Base-by-base conservation (phyloP, 2,888 invertebrate species). In the Euproctis similis region DNA sequence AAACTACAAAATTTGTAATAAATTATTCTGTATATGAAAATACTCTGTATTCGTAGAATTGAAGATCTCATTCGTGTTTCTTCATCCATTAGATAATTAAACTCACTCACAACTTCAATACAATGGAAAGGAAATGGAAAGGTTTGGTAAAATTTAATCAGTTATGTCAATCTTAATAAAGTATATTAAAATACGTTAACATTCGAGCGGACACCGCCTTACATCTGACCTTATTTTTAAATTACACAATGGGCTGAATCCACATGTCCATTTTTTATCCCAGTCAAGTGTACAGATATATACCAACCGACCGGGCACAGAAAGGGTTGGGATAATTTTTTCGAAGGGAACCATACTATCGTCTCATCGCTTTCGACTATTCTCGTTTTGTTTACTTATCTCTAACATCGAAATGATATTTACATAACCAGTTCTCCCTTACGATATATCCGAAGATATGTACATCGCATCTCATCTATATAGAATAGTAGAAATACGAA, bases 141-240 rank as follows among this genome's bases (percentile, higher is more conserved):
- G 72, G 64, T 68, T 46, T 31, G 34, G 35, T 60, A 59, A 59
- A 55, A 53, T 59, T 36, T 70, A 75, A 82, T 84, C 82, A 70
- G 63, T 52, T 52, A 63, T 62, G 76, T 80, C 81, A 80, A 84
- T 84, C 82, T 78, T 72, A 84, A 81, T 81, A 72, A 81, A 74
- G 69, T 69, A 61, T 74, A 80, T 78, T 77, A 78, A 76, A 80
- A 78, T 71, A 63, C 65, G 57, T 74, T 71, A 72, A 80, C 77
- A 75, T 78, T 77, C 74, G 64, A 73, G 71, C 75, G 71, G 70
- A 78, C 77, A 74, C 66, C 34, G 69, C 59, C 53, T 64, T 58
- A 68, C 59, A 64, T 67, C 61, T 66, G 53, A 60, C 59, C 62
- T 71, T 68, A 68, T 66, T 76, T 69, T 54, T 60, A 68, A 50